Conservation (phyloP, 1,140 invertebrate species). For the Dryas iulia region DNA sequence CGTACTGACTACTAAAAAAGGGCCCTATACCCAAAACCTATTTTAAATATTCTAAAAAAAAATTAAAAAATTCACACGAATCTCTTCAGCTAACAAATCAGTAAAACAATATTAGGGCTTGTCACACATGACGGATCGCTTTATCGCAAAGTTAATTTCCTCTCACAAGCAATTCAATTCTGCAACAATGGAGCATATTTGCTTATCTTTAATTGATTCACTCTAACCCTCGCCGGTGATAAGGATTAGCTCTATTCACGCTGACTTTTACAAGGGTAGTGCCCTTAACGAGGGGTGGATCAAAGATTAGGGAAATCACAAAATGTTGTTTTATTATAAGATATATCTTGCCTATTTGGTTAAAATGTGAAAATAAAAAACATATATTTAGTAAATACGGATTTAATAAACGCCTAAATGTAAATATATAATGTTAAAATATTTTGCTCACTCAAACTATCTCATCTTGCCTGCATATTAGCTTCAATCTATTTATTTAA, state of each 20-base stretch:
- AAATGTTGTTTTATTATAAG: not conserved
- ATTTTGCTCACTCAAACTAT: too few relatives aligned
- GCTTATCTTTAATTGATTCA: conserved; percentile 80
- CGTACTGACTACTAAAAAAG: too few relatives aligned
- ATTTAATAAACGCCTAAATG: too few relatives aligned
- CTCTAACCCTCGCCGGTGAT: conserved; percentile 68
- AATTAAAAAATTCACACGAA: not conserved
- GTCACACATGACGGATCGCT: conserved; percentile 67
- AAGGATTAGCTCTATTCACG: conserved; percentile 76
- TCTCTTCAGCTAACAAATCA: not conserved
- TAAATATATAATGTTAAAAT: too few relatives aligned
- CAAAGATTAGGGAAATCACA: conserved; percentile 38
- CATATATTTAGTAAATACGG: too few relatives aligned
- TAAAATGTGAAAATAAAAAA: too few relatives aligned
- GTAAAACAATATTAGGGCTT: conserved; percentile 41
- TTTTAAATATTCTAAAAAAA: too few relatives aligned
- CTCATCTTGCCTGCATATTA: too few relatives aligned
- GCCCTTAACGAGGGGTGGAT: conserved; percentile 62
- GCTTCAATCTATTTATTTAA: too few relatives aligned
- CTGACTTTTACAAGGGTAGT: conserved; percentile 77
- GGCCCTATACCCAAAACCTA: too few relatives aligned
- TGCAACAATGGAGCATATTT: conserved; percentile 74
- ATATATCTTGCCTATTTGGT: not conserved
- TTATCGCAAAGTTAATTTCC: conserved; percentile 75
- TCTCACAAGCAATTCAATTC: conserved; percentile 72